Evolutionary conservation across 1,140 invertebrate species (phyloP).

Genomic region (Pteromalus puparum): DNA sequence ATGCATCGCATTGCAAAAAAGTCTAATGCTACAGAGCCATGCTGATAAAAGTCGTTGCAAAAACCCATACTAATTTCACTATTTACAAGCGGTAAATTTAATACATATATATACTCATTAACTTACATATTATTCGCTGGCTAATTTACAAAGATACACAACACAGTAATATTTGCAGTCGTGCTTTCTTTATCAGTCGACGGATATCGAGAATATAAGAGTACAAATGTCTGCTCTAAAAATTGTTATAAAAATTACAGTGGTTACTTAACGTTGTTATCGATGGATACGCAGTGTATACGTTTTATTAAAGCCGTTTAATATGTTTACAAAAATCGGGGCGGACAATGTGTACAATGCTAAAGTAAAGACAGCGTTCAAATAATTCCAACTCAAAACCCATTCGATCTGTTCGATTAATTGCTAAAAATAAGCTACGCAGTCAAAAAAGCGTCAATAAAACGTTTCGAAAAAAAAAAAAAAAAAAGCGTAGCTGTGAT

Average conservation of each 20-base stretch:
- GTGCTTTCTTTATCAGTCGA: slow-evolving; percentile 46
- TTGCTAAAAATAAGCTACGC: slow-evolving; percentile 38
- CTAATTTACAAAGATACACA: slow-evolving; percentile 42
- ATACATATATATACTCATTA: slow-evolving; percentile 20
- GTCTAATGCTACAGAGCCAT: slow-evolving; percentile 40
- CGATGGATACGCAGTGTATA: slow-evolving; percentile 17
- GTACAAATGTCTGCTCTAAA: slow-evolving; percentile 23
- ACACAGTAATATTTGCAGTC: slow-evolving; percentile 26
- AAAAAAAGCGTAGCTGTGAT: neutral
- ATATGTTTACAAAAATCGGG: slow-evolving; percentile 2
- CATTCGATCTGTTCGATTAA: neutral
- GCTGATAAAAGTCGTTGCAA: slow-evolving; percentile 41
- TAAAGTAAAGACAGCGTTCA: neutral
- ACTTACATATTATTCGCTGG: slow-evolving; percentile 40
- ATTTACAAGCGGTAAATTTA: slow-evolving; percentile 49
- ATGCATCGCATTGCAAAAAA: slow-evolving; percentile 43
- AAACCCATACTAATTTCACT: slow-evolving; percentile 40
- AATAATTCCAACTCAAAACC: slow-evolving; percentile 6
- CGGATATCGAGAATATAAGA: slow-evolving; percentile 30
- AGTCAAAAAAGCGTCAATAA: slow-evolving; percentile 13
- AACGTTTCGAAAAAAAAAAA: neutral
- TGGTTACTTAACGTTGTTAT: slow-evolving; percentile 24
- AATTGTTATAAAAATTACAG: slow-evolving; percentile 40
- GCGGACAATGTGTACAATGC: neutral
- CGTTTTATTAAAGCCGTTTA: slow-evolving; percentile 10